Conservation (phyloP, 2,113 vertebrate genomes). For the Gallinago media region DNA sequence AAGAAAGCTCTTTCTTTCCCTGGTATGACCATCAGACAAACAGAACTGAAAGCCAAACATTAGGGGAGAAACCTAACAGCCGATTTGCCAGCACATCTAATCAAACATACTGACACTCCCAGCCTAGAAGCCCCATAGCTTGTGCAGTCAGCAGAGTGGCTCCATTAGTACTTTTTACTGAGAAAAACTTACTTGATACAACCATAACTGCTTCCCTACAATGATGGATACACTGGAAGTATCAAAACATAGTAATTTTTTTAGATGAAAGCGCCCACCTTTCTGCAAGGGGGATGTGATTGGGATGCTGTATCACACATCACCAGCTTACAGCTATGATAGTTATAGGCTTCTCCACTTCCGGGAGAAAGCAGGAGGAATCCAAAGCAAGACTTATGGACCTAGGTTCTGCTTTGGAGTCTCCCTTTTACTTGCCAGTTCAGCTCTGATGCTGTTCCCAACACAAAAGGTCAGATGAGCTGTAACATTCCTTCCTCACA, state of each 20-base stretch:
- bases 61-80: neutral
- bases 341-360: neutral
- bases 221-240: accelerated
- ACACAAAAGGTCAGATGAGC: neutral
- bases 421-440: neutral
- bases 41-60: neutral
- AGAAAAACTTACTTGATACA: neutral
- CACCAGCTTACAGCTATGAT: neutral
- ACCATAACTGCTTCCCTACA: neutral
- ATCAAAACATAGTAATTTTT: neutral
- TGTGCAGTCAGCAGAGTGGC: accelerated
- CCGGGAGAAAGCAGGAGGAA: neutral
- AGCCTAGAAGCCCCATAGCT: neutral
- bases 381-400: neutral
- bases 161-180: neutral
- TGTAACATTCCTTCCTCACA: neutral
- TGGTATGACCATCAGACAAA: neutral
- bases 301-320: neutral
- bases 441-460: neutral
- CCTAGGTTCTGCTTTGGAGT: neutral
- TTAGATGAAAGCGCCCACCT: neutral
- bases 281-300: neutral
- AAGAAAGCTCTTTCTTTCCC: neutral
- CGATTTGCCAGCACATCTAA: neutral
- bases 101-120: neutral